Percentiles rank a stretch among this genome's conserved stretches.
These are phyloP conservation scores for Drosophila buzzatii DNA, from an alignment of 2,888 invertebrate genomes.

Conservation along the genomic window DNA sequence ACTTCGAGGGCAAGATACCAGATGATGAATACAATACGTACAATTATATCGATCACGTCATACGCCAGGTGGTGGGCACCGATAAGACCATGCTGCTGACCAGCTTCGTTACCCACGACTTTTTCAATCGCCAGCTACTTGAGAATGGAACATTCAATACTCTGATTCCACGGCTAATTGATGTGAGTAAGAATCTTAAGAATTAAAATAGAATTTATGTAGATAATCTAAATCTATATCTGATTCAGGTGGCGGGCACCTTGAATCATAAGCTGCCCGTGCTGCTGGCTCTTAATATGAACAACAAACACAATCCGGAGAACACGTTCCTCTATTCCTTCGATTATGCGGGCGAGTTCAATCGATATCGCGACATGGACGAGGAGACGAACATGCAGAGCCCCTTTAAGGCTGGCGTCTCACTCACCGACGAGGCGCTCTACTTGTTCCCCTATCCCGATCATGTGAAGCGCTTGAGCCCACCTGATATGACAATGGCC, in stretches of 20 bases:
- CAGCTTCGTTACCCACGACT: constrained; percentile 85
- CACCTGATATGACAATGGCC: constrained; percentile 84
- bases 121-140: constrained; percentile 83
- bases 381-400: constrained; percentile 84
- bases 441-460: constrained; percentile 86
- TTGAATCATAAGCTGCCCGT: constrained; percentile 86
- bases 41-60: constrained; percentile 82
- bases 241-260: constrained; percentile 85
- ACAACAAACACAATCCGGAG: constrained; percentile 82
- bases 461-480: constrained; percentile 81
- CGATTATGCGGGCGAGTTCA: constrained; percentile 85
- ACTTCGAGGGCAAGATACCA: constrained; percentile 81
- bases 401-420: constrained; percentile 86
- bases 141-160: constrained; percentile 85
- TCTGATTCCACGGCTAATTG: constrained; percentile 86
- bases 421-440: constrained; percentile 87
- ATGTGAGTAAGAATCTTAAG: constrained; percentile 82
- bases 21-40: constrained; percentile 79
- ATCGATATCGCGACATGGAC: constrained; percentile 84
- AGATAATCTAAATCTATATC: neutral
- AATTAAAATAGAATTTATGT: no score
- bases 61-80: constrained; percentile 83
- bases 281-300: constrained; percentile 84
- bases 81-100: constrained; percentile 85
- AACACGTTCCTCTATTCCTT: constrained; percentile 86